Evolutionary conservation across 2,888 invertebrate species (phyloP).

Genomic region (Epistrophella euchroma): DNA sequence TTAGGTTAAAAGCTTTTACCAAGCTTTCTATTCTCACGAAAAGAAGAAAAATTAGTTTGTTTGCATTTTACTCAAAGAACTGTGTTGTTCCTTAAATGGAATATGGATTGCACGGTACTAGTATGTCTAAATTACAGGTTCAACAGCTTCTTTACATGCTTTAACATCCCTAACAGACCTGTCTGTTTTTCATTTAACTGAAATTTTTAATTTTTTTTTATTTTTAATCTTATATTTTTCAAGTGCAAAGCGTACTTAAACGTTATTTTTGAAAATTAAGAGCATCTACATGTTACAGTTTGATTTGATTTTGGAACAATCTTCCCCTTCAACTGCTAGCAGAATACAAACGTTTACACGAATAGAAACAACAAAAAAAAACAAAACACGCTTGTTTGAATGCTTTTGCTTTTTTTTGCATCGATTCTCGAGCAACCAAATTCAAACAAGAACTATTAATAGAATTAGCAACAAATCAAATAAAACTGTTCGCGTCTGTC

Average conservation of each 20-base stretch:
- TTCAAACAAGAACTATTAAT: conserved; percentile 22
- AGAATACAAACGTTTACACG: no score
- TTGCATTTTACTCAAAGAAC: no score
- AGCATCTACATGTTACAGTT: neutral
- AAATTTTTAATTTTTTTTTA: neutral
- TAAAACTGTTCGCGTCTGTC: conserved; percentile 31
- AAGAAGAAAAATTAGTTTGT: no score
- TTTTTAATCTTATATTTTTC: neutral
- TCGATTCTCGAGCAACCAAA: neutral
- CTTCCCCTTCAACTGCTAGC: neutral
- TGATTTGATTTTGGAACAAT: neutral
- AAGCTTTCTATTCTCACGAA: no score
- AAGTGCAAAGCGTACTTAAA: neutral
- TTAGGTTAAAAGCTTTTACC: no score
- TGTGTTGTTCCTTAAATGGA: neutral
- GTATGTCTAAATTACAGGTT: neutral
- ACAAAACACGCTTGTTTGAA: conserved; percentile 10
- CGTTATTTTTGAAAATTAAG: neutral
- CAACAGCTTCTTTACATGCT: no score
- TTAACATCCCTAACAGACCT: neutral
- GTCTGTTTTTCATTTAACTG: neutral
- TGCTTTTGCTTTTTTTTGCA: neutral
- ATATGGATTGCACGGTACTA: neutral
- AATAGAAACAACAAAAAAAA: conserved; percentile 12
- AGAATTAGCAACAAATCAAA: conserved; percentile 40